These are phyloP conservation scores for Ciconia boyciana DNA, from an alignment of 2,113 vertebrate species.

Conservation along the genomic window DNA sequence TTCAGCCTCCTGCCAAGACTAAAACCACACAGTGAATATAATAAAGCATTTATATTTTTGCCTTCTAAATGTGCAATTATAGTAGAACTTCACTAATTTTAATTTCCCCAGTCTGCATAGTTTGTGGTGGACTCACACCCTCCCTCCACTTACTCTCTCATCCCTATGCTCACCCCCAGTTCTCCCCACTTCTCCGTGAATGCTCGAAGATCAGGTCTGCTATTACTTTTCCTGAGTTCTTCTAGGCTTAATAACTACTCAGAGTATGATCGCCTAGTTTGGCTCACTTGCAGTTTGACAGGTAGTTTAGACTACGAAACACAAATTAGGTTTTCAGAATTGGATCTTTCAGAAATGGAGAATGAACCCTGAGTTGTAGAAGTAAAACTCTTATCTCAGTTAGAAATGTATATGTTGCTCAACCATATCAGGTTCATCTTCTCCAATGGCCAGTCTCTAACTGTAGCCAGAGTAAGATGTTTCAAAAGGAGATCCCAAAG, in stretches of 20 bases:
- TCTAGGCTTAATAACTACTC: not conserved
- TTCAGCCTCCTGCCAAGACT: not conserved
- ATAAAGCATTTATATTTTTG: not conserved
- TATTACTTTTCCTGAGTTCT: not conserved
- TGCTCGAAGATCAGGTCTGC: not conserved
- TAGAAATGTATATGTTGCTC: not conserved
- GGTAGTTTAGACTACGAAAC: not conserved
- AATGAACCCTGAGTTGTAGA: not conserved
- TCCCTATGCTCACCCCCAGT: not conserved
- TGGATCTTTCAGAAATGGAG: not conserved
- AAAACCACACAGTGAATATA: not conserved
- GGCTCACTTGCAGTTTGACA: not conserved
- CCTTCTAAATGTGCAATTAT: not conserved
- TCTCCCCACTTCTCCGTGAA: not conserved
- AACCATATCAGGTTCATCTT: not conserved
- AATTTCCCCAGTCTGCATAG: not conserved
- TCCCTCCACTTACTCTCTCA: not conserved
- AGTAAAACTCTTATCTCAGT: not conserved
- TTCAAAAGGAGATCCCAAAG: not conserved
- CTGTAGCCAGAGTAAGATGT: not conserved
- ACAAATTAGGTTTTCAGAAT: not conserved
- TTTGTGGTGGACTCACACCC: not conserved
- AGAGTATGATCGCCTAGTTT: not conserved
- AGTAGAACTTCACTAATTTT: not conserved
- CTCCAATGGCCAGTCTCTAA: not conserved